Evolutionary conservation across 2,888 invertebrate species (phyloP), one percentile per base, ranked within the genome.

Genomic region (Pollenia labialis): DNA sequence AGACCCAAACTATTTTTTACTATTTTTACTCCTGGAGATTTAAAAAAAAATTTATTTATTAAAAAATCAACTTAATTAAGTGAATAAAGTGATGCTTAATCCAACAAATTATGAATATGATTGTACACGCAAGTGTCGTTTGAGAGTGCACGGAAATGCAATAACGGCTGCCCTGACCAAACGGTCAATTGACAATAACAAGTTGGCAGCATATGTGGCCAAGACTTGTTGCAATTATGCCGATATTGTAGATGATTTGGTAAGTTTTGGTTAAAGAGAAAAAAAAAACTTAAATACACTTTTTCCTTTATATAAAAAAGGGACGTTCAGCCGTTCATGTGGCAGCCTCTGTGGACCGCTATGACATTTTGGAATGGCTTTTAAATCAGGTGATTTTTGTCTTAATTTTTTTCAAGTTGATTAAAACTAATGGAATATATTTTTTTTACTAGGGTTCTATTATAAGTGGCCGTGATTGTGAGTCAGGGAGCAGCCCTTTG

Each of bases 301-400:
- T 4, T 58, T 69, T 60, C 50, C 4, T 14, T 66, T 3, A 18
- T 56, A 16, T 4, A 44, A 52, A 48, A 54, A 90, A 95, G 93
- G 97, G 97, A 10, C 95, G 97, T n/a, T 96, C 96, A 40, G 95
- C 96, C 0, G 94, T 98, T 14, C 98, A 98, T 91, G 94, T 97
- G 92, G 95, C 97, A 0, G 96, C 97, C 0, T 96, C 97, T 0
- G 95, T 96, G 89, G 97, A 96, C 1, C 94, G 96, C 88, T 94
- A 94, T 52, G 93, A 94, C 50, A 94, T 97, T 18, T 94, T 96
- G 88, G 95, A 95, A 90, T 97, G 97, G 97, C 93, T 98, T 0
- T 90, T 97, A 1, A 95, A 95, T 68, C 95, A 95, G 89, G 92
- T 91, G 83, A 87, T 82, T 68, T 44, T 23, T 64, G 0, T 8